Conservation (phyloP, 1,140 invertebrate genomes). For the Medauroidea extradentata region DNA sequence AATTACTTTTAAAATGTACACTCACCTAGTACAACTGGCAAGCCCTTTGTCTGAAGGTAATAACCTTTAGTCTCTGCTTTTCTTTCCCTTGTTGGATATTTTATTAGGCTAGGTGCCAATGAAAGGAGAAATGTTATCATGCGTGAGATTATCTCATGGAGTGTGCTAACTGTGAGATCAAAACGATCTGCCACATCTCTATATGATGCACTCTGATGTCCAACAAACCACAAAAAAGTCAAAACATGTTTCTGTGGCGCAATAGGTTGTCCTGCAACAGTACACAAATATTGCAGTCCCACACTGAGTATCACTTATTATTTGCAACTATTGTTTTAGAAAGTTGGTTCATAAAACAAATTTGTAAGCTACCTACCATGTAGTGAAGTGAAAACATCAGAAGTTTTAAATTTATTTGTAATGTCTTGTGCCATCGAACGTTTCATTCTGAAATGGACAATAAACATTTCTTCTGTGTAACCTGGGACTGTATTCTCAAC, state of each 20-base stretch:
- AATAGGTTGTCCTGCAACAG: background rate
- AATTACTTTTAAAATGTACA: too few relatives aligned
- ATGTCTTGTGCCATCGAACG: too few relatives aligned
- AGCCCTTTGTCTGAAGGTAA: background rate
- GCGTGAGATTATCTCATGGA: constrained; percentile 14
- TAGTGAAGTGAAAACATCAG: too few relatives aligned
- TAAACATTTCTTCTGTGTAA: too few relatives aligned
- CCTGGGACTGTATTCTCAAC: too few relatives aligned
- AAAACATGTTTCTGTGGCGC: background rate
- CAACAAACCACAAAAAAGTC: constrained; percentile 23
- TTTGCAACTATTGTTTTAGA: too few relatives aligned
- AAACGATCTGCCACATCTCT: constrained; percentile 21
- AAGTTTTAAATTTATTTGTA: too few relatives aligned
- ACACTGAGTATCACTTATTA: too few relatives aligned
- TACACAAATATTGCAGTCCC: too few relatives aligned
- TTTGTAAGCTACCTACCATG: too few relatives aligned
- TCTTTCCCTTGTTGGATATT: background rate
- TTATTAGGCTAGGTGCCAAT: background rate
- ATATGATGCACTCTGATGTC: constrained; percentile 17
- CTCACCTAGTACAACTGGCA: background rate
- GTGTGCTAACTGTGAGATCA: constrained; percentile 10
- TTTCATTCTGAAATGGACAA: too few relatives aligned
- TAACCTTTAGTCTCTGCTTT: background rate
- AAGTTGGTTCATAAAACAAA: too few relatives aligned
- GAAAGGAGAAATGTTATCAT: constrained; percentile 1